These are phyloP conservation scores for Ophioderma brevispina DNA, from an alignment of 35 echinoderm and acorn worm genomes.

Conservation along the genomic window DNA sequence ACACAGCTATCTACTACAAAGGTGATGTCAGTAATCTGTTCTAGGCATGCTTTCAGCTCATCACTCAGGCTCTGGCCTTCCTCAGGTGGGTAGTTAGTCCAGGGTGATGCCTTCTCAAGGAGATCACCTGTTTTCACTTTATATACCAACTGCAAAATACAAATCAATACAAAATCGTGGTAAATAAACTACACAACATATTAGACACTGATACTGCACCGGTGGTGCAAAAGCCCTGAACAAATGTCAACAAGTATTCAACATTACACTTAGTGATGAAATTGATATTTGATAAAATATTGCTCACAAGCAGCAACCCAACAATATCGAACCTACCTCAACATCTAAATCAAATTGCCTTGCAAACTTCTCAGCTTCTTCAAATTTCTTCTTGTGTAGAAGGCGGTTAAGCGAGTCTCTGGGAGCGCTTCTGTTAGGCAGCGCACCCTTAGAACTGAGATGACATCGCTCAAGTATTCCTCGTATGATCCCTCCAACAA, in stretches of 20 bases:
- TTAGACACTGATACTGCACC: no score
- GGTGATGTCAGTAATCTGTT: constrained; percentile 60
- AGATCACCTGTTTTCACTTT: constrained; percentile 62
- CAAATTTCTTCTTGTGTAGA: constrained; percentile 85
- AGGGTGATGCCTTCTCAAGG: constrained; percentile 62
- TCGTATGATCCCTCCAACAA: constrained; percentile 73
- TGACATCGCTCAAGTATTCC: constrained; percentile 12
- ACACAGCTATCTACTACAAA: constrained; percentile 57
- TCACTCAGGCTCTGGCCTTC: constrained; percentile 15
- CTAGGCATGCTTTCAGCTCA: constrained; percentile 60
- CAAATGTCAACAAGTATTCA: not conserved
- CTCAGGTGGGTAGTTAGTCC: constrained; percentile 26
- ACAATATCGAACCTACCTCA: constrained; percentile 39
- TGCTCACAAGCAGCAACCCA: not conserved
- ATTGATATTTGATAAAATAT: not conserved
- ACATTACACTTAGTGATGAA: not conserved
- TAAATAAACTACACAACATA: no score
- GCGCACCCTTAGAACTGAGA: constrained; percentile 75
- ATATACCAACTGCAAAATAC: constrained; percentile 62
- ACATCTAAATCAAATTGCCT: constrained; percentile 78
- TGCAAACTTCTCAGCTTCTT: constrained; percentile 89
- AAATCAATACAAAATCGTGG: no score
- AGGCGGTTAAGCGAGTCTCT: constrained; percentile 86
- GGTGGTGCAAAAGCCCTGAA: no score
- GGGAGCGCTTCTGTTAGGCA: constrained; percentile 87